These are phyloP conservation scores for Spilarctia lutea DNA, from an alignment of 2,888 invertebrate genomes.

Conservation along the genomic window DNA sequence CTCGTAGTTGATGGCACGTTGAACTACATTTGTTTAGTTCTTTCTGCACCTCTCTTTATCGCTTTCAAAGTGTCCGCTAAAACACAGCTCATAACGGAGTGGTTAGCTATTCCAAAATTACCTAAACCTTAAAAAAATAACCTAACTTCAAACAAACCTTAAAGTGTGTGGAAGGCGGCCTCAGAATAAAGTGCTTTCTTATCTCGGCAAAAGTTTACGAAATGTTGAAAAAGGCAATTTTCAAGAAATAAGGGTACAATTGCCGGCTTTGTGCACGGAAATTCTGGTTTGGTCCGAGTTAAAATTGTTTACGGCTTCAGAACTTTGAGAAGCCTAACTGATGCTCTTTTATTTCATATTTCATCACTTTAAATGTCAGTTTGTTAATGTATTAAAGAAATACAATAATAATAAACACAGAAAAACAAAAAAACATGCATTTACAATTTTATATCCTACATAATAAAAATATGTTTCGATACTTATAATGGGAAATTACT, in stretches of 20 bases:
- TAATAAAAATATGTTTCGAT: not conserved
- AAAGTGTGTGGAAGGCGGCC: not conserved
- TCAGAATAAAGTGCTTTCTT: constrained; percentile 6
- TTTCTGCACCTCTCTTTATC: not conserved
- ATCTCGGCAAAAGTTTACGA: constrained; percentile 32
- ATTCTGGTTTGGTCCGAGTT: constrained; percentile 64
- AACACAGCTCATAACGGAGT: not conserved
- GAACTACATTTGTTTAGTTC: not conserved
- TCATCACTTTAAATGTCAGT: constrained; percentile 59
- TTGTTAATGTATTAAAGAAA: not conserved
- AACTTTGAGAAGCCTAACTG: constrained; percentile 71
- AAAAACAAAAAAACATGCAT: not conserved
- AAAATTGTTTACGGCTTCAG: constrained; percentile 73
- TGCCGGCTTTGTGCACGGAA: constrained; percentile 62
- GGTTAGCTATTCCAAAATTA: not conserved
- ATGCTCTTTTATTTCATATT: constrained; percentile 63
- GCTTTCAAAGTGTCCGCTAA: not conserved
- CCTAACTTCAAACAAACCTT: constrained; percentile 3
- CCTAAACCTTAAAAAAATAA: not conserved
- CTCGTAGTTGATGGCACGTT: not conserved
- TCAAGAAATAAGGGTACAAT: constrained; percentile 57
- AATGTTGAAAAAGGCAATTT: constrained; percentile 59
- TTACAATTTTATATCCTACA: not conserved
- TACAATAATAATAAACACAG: not conserved
- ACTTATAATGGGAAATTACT: not conserved